Conservation (phyloP, 2,888 invertebrate genomes). For the Polymixis flavicincta region DNA sequence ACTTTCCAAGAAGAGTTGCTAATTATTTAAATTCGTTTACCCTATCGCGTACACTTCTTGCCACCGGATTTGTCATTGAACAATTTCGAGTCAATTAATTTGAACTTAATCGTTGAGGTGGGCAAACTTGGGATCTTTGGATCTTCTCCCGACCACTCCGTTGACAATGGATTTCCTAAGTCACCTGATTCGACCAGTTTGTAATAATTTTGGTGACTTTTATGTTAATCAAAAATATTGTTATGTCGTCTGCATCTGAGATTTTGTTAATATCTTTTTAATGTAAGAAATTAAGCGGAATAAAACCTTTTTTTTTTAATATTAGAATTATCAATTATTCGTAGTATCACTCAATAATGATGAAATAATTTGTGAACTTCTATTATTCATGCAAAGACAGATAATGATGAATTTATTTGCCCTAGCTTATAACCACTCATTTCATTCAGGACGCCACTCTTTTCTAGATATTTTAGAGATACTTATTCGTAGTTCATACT, state of each 20-base stretch:
- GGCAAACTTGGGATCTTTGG: slow-evolving; percentile 9
- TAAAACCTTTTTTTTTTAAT: neutral
- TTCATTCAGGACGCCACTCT: too few species aligned
- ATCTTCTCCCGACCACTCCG: slow-evolving; percentile 6
- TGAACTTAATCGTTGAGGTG: slow-evolving; percentile 42
- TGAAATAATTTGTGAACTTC: neutral
- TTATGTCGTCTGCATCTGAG: neutral
- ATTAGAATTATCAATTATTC: neutral
- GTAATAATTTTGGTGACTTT: slow-evolving; percentile 5
- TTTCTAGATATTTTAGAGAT: too few species aligned
- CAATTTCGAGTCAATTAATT: slow-evolving; percentile 54
- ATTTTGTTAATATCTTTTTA: neutral
- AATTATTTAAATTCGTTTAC: slow-evolving; percentile 50
- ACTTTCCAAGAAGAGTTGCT: slow-evolving; percentile 27
- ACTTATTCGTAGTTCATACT: too few species aligned
- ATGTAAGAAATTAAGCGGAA: neutral
- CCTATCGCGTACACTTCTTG: slow-evolving; percentile 33
- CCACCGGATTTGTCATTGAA: slow-evolving; percentile 40
- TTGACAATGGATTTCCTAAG: slow-evolving; percentile 42
- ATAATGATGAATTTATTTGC: neutral
- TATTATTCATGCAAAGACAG: neutral
- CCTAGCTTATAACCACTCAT: too few species aligned
- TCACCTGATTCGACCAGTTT: slow-evolving; percentile 30
- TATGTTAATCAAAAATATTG: slow-evolving; percentile 17
- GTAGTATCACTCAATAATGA: neutral